A percentile compares a stretch with the other conserved stretches of the same genome.
These are phyloP conservation scores for Magallana ariakensis DNA, from an alignment of 1,140 invertebrate genomes.

Conservation along the genomic window DNA sequence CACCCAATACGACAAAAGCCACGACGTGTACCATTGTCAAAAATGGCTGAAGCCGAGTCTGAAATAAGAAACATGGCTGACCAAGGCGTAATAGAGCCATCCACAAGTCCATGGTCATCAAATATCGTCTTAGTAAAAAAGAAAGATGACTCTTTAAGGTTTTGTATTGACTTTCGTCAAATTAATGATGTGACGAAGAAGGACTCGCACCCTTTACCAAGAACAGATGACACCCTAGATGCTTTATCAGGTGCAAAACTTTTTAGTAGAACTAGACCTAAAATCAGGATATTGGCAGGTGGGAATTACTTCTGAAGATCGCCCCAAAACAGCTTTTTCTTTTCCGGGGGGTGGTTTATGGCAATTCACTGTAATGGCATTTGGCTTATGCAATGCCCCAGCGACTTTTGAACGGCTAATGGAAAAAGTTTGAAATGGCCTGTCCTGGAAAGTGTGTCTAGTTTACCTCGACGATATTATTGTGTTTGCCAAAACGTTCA, in stretches of 20 bases:
- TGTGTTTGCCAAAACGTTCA: constrained; percentile 52
- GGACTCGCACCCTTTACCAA: constrained; percentile 62
- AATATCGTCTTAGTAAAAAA: constrained; percentile 44
- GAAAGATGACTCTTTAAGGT: constrained; percentile 32
- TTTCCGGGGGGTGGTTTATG: constrained; percentile 40
- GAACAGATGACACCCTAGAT: constrained; percentile 59
- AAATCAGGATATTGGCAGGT: constrained; percentile 56
- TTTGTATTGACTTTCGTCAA: constrained; percentile 80
- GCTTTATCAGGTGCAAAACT: constrained; percentile 16
- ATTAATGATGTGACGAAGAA: constrained; percentile 56
- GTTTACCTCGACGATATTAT: constrained; percentile 69
- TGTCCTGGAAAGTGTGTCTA: constrained; percentile 48
- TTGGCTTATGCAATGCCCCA: constrained; percentile 67
- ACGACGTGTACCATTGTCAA: constrained; percentile 48
- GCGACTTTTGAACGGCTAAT: constrained; percentile 69
- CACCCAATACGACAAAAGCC: constrained; percentile 46
- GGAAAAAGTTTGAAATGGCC: constrained; percentile 58
- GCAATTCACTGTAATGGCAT: constrained; percentile 52
- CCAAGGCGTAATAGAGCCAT: constrained; percentile 39
- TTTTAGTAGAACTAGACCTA: constrained; percentile 47
- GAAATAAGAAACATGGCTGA: constrained; percentile 42
- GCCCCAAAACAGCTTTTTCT: constrained; percentile 54
- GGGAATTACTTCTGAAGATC: constrained; percentile 32
- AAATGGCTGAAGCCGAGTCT: constrained; percentile 42
- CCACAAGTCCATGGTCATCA: constrained; percentile 35